phyloP scores from a whole-genome alignment of 2,797 vertebrate species.

The Platyrinchus mystaceus region DNA sequence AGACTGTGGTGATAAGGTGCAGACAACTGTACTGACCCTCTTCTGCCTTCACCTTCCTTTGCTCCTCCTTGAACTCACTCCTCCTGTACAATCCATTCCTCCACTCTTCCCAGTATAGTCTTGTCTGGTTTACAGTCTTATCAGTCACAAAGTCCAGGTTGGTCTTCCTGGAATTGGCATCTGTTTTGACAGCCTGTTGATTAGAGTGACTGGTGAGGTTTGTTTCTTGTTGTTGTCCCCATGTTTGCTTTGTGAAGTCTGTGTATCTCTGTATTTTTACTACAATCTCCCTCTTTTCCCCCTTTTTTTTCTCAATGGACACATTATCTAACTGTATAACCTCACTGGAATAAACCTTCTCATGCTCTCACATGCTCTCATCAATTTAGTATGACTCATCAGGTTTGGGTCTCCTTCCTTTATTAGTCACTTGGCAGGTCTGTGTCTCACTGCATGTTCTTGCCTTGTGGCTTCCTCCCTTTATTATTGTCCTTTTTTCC shows the following conservation, averaged over 20 bases:
- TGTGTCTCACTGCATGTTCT: neutral
- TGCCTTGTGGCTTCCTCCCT: neutral
- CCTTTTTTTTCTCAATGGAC: neutral
- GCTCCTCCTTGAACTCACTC: neutral
- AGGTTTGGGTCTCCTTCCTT: neutral
- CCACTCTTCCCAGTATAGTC: accelerated
- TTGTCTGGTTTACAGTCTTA: neutral
- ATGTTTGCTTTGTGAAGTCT: neutral
- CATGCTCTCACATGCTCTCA: neutral
- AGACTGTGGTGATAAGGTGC: accelerated
- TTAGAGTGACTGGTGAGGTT: neutral
- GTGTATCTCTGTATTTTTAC: neutral
- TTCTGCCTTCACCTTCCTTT: neutral
- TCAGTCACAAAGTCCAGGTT: neutral
- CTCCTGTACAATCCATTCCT: too few species aligned
- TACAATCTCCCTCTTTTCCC: neutral
- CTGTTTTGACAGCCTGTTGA: accelerated
- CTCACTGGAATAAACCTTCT: neutral
- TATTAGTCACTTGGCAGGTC: neutral
- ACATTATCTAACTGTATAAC: neutral
- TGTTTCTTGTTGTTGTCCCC: neutral
- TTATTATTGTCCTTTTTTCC: neutral
- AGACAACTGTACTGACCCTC: accelerated
- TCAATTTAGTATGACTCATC: neutral
- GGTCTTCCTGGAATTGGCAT: neutral